Evolutionary conservation across 2,888 invertebrate genomes (phyloP), one percentile per base, ranked within the genome.

Genomic region (Pemphredon lugubris): DNA sequence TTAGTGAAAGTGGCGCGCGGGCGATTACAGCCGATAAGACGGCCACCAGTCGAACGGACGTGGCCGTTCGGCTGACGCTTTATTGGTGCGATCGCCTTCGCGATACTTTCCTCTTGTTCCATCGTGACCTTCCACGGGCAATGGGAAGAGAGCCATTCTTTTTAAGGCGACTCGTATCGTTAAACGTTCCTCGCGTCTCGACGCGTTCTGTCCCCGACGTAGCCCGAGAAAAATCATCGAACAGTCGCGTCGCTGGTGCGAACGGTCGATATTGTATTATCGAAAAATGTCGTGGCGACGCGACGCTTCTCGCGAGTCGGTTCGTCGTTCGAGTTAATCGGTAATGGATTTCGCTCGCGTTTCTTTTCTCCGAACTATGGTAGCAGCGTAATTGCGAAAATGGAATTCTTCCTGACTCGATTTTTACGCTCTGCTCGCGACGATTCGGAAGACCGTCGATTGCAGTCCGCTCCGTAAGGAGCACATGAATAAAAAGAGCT

Each of bases 1-100:
- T 78, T 75, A 83, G 83, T 77, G 83, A 83, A 83, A 83, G 82
- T 82, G 77, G 73, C 63, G 69, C 63, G 69, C 54, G 64, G 63
- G 57, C 69, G 71, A 75, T 80, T 74, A 68, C 71, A 59, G n/a
- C 51, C 72, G 76, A 82, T 81, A 81, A 81, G 69, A 59, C 68
- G 30, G 44, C 23, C 45, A 40, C 21, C 45, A 37, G 32, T 50
- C 44, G 55, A 57, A 55, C 40, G 61, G 48, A 54, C 63, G 37
- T 61, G 55, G 14, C 48, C 50, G 53, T 42, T 60, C 32, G 48
- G 59, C 21, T 57, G 66, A 73, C 55, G 63, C 59, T 73, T 73
- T 73, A 73, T 64, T 53, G 54, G 16, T 16, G 53, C 58, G 48
- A 60, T 73, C 67, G 34, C 54, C 45, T 26, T 45, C 40, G 0